phyloP scores from a whole-genome alignment of 2,113 vertebrate species.

The Anoura caudifer region DNA sequence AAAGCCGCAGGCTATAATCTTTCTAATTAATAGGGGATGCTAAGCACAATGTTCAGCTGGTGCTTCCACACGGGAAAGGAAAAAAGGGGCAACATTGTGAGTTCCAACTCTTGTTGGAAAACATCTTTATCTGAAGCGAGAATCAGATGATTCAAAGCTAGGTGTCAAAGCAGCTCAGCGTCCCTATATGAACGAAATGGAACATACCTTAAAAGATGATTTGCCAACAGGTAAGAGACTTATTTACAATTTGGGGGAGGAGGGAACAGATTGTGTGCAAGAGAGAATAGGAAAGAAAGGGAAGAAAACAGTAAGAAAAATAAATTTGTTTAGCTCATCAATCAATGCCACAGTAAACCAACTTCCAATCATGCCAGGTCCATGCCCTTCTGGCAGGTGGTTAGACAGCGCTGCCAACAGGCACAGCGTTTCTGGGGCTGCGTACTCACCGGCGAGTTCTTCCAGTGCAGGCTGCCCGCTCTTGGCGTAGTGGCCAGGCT shows the following conservation, averaged over 20 bases:
- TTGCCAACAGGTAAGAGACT: background rate
- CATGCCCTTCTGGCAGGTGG: background rate
- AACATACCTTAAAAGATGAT: background rate
- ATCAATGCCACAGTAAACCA: background rate
- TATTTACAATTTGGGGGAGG: background rate
- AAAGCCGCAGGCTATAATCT: background rate
- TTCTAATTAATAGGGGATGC: background rate
- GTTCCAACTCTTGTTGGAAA: background rate
- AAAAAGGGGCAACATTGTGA: background rate
- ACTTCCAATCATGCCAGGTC: background rate
- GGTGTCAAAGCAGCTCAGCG: background rate
- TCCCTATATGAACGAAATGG: background rate
- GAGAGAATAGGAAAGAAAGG: background rate
- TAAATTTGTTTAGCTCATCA: background rate
- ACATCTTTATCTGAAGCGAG: background rate
- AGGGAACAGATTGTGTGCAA: background rate
- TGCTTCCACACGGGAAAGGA: background rate
- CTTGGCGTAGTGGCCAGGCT: conserved; percentile 89
- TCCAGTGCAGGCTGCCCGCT: conserved; percentile 88
- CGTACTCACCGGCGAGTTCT: conserved; percentile 89
- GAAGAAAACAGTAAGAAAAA: background rate
- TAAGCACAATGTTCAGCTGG: background rate
- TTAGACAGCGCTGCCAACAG: rapidly evolving
- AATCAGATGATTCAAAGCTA: background rate
- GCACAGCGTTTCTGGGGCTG: background rate